phyloP scores from a whole-genome alignment of 1,140 invertebrate species.

The Batillaria attramentaria region DNA sequence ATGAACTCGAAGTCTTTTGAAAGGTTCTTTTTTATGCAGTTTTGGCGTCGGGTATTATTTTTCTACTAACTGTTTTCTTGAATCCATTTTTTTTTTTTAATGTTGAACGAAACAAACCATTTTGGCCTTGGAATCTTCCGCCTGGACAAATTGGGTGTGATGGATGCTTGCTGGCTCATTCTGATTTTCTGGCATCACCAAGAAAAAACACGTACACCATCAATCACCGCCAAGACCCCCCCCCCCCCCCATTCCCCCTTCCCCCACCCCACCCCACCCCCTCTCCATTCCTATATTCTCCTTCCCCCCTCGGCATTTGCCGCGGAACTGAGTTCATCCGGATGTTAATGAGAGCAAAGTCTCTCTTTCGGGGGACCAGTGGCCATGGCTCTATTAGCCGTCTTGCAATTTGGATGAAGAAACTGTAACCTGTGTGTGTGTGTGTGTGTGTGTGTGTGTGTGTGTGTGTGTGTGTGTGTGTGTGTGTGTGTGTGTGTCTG shows the following conservation, averaged over 20 bases:
- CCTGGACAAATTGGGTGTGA: not conserved
- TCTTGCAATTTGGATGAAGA: not conserved
- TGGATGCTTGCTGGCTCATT: not conserved
- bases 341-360: not conserved
- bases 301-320: not conserved
- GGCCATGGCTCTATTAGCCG: not conserved
- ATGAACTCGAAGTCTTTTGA: too few relatives aligned
- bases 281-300: not conserved
- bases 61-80: too few relatives aligned
- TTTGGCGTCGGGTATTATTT: too few relatives aligned
- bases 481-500: conserved; percentile 6
- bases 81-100: not conserved
- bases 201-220: too few relatives aligned
- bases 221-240: not conserved
- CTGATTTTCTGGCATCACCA: too few relatives aligned
- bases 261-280: not conserved
- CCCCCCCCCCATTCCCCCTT: not conserved
- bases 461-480: not conserved
- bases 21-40: too few relatives aligned
- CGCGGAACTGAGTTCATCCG: not conserved
- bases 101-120: not conserved
- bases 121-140: not conserved
- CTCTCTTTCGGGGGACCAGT: not conserved
- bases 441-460: conserved; percentile 9
- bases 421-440: not conserved